Base-by-base conservation (phyloP, 2,888 invertebrate species). In the Cheilosia urbana region DNA sequence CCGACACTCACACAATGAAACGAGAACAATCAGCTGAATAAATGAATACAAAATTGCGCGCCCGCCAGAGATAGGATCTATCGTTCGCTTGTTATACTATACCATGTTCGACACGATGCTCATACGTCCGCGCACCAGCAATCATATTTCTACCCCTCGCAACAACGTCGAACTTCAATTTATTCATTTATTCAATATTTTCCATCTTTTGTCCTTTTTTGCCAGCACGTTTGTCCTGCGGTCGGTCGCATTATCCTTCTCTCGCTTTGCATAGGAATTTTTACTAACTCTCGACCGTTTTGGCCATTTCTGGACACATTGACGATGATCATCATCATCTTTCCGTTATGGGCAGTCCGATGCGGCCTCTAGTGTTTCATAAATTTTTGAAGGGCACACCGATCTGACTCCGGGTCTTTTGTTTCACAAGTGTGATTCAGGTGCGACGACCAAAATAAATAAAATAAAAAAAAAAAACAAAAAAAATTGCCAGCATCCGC, bases 161-260 rank as follows among this genome's bases (percentile, higher is more conserved):
- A 49, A 72, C 68, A 49, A 72, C 72, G 68, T 72, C 42, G 17
- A 49, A 24, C 15, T 27, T 27, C 42, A 81, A 85, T 84, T 85
- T 85, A 85, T 85, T 85, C 81, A 85, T 85, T 62, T 85, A 85
- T 85, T 85, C 85, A 80, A 85, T 85, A 85, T 85, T 85, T 76
- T 66, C 71, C 73, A 75, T 84, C 55, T 69, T 83, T 78, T 63
- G 45, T 17, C 51, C 40, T 27, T 51, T 21, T 42, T 53, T 17
- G 17, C 9, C 11, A 30, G 7, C 7, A 42, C 19, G 53, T 55
- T 53, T 21, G 45, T 79, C 73, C 73, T 78, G 45, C 30, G 66
- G 21, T 17, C 24, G n/a, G 19, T 57, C 58, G 79, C 65, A 69
- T 71, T 80, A 80, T 80, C 76, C 76, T 80, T 71, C 51, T 49